Percentiles rank a stretch among this genome's conserved stretches.
phyloP scores from a whole-genome alignment of 2,888 invertebrate species.

The Aphodius granarius region DNA sequence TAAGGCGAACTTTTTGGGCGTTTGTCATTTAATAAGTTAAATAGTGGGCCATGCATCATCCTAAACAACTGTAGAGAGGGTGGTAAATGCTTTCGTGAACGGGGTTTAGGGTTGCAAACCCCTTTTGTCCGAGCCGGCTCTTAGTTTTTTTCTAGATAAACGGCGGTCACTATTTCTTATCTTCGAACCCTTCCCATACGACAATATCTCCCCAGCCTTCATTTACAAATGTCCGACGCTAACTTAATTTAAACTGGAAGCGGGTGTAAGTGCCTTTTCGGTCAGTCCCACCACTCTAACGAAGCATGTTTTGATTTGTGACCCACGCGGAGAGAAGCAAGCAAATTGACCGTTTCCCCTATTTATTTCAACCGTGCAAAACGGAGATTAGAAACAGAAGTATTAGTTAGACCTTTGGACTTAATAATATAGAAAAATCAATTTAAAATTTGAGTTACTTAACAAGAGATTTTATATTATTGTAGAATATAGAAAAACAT shows the following conservation, averaged over 20 bases:
- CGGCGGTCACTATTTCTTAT: neutral
- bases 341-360: neutral
- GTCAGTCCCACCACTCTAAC: neutral
- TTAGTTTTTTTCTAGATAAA: neutral
- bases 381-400: neutral
- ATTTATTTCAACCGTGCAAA: neutral
- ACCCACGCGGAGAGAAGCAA: neutral
- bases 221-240: neutral
- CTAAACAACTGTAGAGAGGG: neutral
- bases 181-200: neutral
- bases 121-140: neutral
- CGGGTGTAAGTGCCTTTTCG: neutral
- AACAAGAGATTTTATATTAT: neutral
- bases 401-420: neutral
- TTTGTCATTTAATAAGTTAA: neutral
- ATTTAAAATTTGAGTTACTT: neutral
- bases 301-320: neutral
- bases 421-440: neutral
- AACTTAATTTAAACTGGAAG: neutral
- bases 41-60: neutral
- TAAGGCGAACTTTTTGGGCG: neutral
- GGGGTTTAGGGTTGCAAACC: neutral
- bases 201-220: neutral
- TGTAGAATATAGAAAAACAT: neutral
- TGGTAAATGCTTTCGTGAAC: neutral